These are phyloP conservation scores for Cepaea hortensis DNA, from an alignment of 2,888 invertebrate genomes.

Conservation along the genomic window DNA sequence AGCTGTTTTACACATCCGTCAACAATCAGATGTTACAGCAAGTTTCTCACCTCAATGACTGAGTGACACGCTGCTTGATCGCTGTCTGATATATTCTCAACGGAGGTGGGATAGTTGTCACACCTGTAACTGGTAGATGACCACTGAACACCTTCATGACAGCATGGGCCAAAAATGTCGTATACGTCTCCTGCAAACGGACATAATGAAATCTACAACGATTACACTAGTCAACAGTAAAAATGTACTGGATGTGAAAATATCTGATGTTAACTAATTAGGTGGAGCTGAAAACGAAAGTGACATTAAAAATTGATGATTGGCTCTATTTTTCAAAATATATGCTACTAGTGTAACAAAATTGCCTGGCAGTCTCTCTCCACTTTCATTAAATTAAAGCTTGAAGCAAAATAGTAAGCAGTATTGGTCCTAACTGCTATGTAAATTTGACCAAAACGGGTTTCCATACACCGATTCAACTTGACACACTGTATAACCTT, in stretches of 20 bases:
- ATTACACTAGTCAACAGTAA: neutral
- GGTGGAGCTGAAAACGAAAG: neutral
- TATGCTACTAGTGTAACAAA: neutral
- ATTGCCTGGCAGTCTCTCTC: too few relatives aligned
- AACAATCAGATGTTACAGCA: neutral
- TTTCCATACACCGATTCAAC: too few relatives aligned
- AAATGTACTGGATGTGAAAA: neutral
- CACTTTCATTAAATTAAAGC: too few relatives aligned
- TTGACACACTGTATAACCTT: too few relatives aligned
- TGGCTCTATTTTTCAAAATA: neutral
- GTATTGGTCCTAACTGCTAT: too few relatives aligned
- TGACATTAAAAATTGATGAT: neutral
- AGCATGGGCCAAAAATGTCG: constrained; percentile 62
- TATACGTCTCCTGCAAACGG: constrained; percentile 24
- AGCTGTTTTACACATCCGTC: too few relatives aligned
- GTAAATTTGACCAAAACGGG: too few relatives aligned
- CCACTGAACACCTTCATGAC: constrained; percentile 67
- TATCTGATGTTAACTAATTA: neutral
- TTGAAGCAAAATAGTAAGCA: too few relatives aligned
- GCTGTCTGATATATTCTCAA: constrained; percentile 50
- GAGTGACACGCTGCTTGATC: constrained; percentile 46
- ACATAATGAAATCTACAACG: neutral
- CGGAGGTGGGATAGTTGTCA: constrained; percentile 59
- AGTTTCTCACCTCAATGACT: constrained; percentile 41
- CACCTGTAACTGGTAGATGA: constrained; percentile 61